Base-by-base conservation (phyloP, 1,140 invertebrate genomes). In the Drosophila paulistorum region DNA sequence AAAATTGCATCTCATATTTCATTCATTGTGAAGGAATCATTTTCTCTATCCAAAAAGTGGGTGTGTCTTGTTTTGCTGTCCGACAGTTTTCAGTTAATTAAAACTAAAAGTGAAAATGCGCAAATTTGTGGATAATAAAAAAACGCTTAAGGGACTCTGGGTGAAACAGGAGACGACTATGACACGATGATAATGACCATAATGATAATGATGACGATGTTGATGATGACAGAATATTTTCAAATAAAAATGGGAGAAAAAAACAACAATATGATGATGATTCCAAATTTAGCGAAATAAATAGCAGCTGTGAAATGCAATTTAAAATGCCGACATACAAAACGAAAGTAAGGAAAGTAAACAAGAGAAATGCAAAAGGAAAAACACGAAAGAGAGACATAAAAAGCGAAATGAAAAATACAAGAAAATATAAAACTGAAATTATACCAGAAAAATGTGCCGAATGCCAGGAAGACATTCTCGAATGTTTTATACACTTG, bases 41-140 rank as follows among this genome's bases (percentile, higher is more conserved):
- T 23, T 51, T 23, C 17, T 20, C 17, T 23, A 51, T 13, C 37
- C 37, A 0, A 23, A 23, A 20, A 10, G 45, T 51, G 45, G 45
- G 45, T 51, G 45, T 51, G 45, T 14, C 37, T 20, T 11, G 45
- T 10, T 20, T 51, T 4, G 14, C 9, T 51, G 45, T 51, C 30
- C 78, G 69, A 59, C 74, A 69, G 71, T 76, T 87, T 86, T 86
- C 82, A 87, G 83, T 87, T 87, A 87, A 87, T 87, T 87, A 87
- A 87, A 87, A 87, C 79, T 87, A 87, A 83, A 86, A 83, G 83
- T 79, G 76, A 86, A 87, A 86, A 87, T 70, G 83, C 76, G 83
- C 76, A 87, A 86, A 87, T 87, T 51, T 82, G 83, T 76, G 82
- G 79, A 67, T 82, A 86, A 79, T 87, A 82, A 86, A 82, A 86